Evolutionary conservation across 2,797 vertebrate genomes (phyloP).

Genomic region (Microtus californicus): DNA sequence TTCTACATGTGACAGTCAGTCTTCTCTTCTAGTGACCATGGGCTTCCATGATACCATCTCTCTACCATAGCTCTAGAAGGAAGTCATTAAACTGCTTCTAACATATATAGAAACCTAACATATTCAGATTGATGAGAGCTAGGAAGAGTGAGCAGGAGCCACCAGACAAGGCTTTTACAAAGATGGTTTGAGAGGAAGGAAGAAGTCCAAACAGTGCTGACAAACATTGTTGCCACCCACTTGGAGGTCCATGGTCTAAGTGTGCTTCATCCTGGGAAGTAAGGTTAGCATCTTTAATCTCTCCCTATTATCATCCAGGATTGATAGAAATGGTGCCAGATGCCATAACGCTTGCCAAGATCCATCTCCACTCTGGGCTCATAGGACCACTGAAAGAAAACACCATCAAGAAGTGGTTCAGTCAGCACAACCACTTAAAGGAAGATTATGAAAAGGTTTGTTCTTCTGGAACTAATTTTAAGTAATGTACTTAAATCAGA

Average conservation of each 20-base stretch:
- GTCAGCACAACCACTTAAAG: constrained; percentile 85
- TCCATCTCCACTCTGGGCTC: constrained; percentile 87
- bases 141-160: background rate
- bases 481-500: constrained; percentile 61
- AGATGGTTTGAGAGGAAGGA: background rate
- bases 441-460: constrained; percentile 86
- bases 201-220: background rate
- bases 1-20: background rate
- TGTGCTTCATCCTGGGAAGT: background rate
- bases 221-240: background rate
- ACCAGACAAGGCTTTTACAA: background rate
- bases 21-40: background rate
- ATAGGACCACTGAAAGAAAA: constrained; percentile 88
- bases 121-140: background rate
- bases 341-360: constrained; percentile 87
- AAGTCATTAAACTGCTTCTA: constrained; percentile 2
- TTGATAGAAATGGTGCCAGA: constrained; percentile 88
- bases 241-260: background rate
- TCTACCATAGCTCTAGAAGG: background rate
- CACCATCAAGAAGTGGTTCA: constrained; percentile 89
- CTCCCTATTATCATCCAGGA: constrained; percentile 80
- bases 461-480: constrained; percentile 67
- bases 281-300: constrained; percentile 6
- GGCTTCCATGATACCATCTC: background rate
- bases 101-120: background rate